phyloP scores from a whole-genome alignment of 2,797 vertebrate genomes.

The Glyptemys insculpta region DNA sequence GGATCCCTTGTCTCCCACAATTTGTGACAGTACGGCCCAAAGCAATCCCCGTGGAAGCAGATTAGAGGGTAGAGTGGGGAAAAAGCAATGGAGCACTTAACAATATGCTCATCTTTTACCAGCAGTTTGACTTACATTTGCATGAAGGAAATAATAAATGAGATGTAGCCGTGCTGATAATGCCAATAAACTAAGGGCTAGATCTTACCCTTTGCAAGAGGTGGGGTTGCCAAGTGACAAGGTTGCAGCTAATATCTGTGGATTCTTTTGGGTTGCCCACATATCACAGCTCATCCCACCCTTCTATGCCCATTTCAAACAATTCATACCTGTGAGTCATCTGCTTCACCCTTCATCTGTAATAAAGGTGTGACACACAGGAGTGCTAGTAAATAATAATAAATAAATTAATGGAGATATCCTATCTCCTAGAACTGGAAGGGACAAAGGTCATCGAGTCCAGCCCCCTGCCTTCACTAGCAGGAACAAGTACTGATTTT shows the following conservation, averaged over 20 bases:
- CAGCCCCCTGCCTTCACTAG: too few relatives aligned
- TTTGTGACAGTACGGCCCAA: neutral
- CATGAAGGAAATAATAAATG: neutral
- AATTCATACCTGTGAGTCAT: neutral
- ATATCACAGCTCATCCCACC: neutral
- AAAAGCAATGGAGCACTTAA: neutral
- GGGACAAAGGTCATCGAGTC: too few relatives aligned
- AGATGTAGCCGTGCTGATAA: neutral
- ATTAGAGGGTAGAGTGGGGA: neutral
- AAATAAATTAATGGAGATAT: too few relatives aligned
- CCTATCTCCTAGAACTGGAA: too few relatives aligned
- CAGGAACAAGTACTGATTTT: too few relatives aligned
- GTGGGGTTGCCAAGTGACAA: neutral
- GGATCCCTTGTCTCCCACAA: constrained; percentile 37
- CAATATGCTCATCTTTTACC: neutral
- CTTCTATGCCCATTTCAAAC: neutral
- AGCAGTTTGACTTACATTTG: neutral
- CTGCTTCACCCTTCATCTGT: neutral
- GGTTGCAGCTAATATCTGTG: neutral
- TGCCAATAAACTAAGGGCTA: neutral
- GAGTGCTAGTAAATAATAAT: neutral
- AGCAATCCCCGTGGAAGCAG: neutral
- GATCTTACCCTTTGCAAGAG: neutral
- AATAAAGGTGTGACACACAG: neutral
- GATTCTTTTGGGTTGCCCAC: neutral